Percentiles rank a stretch among this genome's conserved stretches.
phyloP scores from a whole-genome alignment of 2,797 vertebrate species.

The Pangasius krempfi region DNA sequence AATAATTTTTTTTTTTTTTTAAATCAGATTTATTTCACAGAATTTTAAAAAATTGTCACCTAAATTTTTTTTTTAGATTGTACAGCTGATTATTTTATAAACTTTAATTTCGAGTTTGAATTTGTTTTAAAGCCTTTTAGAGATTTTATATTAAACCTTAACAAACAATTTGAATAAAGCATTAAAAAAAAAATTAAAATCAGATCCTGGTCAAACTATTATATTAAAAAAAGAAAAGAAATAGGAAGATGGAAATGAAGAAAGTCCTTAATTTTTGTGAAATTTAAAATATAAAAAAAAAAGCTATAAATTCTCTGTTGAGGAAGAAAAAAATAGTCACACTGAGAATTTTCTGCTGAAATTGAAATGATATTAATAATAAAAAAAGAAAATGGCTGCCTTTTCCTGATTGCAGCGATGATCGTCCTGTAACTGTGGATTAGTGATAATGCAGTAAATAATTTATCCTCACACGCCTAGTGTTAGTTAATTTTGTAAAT shows the following conservation, averaged over 20 bases:
- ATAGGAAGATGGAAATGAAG: too few relatives aligned
- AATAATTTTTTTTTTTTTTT: not conserved
- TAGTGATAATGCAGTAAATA: not conserved
- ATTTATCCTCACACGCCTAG: slow-evolving; percentile 9
- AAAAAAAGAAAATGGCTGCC: not conserved
- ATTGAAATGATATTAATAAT: not conserved
- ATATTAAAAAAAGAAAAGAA: not conserved
- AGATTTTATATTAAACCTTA: too few relatives aligned
- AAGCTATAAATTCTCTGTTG: not conserved
- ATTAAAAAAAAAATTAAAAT: not conserved
- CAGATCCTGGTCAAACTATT: not conserved
- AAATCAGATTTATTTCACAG: not conserved
- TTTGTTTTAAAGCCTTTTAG: not conserved
- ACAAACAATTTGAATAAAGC: too few relatives aligned
- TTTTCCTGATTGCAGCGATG: too few relatives aligned
- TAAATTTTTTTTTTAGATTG: too few relatives aligned
- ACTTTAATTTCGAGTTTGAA: not conserved
- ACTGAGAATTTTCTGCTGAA: not conserved
- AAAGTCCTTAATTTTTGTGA: not conserved
- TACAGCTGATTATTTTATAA: not conserved
- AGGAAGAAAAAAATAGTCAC: not conserved
- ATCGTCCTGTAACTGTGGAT: not conserved
- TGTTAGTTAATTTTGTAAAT: slow-evolving; percentile 5
- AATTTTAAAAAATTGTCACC: not conserved
- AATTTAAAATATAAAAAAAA: not conserved